Conservation (phyloP, 2,888 invertebrate genomes). For the Pocota personata region DNA sequence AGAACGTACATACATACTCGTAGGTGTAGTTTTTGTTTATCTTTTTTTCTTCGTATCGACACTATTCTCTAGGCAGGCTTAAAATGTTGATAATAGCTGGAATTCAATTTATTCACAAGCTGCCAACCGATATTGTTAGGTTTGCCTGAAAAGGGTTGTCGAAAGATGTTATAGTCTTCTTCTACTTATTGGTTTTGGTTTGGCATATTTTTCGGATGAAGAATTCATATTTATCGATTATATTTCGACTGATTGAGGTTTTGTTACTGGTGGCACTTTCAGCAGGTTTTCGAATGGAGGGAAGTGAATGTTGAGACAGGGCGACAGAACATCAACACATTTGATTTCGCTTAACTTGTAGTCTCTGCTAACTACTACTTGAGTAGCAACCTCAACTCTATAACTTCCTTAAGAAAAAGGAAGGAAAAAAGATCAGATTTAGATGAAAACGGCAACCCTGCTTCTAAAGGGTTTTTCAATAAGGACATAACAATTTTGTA, state of each 20-base stretch:
- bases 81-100: conserved; percentile 33
- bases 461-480: no score
- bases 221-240: conserved; percentile 34
- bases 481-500: no score
- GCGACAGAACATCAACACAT: no score
- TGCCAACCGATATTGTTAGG: conserved; percentile 25
- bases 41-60: neutral
- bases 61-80: neutral
- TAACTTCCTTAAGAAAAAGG: no score
- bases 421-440: no score
- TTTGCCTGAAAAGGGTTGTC: neutral
- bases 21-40: conserved; percentile 16
- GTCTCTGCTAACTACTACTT: no score
- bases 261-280: neutral
- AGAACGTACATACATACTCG: no score
- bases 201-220: conserved; percentile 21
- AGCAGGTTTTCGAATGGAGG: no score
- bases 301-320: no score
- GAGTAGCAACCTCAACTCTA: no score
- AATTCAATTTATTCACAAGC: conserved; percentile 53
- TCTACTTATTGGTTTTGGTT: neutral
- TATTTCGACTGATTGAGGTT: conserved; percentile 15
- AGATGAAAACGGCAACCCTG: no score
- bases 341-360: no score
- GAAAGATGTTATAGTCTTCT: neutral